phyloP scores from a whole-genome alignment of 1,140 invertebrate species.

The Sitobion miscanthi region DNA sequence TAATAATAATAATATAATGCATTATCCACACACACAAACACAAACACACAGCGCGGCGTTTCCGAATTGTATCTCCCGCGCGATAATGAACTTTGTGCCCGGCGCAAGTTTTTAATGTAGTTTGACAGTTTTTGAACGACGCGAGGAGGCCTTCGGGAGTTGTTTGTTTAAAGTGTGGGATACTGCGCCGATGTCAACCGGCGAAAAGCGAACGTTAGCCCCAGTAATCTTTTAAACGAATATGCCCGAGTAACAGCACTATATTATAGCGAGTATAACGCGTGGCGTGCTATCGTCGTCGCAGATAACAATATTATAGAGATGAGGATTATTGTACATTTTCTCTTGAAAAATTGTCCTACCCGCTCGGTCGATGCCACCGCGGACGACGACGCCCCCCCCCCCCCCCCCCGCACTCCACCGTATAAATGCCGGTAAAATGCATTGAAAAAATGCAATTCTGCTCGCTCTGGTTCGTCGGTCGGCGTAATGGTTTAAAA shows the following conservation, averaged over 20 bases:
- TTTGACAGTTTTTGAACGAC: conserved; percentile 22
- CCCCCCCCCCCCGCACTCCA: too few relatives aligned
- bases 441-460: not conserved
- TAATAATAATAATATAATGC: not conserved
- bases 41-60: not conserved
- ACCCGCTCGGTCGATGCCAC: not conserved
- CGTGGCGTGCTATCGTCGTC: not conserved
- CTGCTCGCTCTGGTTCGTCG: too few relatives aligned
- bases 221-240: not conserved
- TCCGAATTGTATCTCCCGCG: not conserved
- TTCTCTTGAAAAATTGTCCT: not conserved
- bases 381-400: not conserved
- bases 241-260: not conserved
- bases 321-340: not conserved
- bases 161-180: conserved; percentile 32
- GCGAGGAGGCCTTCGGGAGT: not conserved
- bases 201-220: not conserved
- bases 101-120: conserved; percentile 27
- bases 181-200: not conserved
- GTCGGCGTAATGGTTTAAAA: not conserved
- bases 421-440: not conserved
- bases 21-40: not conserved
- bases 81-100: conserved; percentile 22
- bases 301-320: not conserved
- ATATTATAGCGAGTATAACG: not conserved